Evolutionary conservation across 2,113 vertebrate species (phyloP).

Genomic region (Daubentonia madagascariensis): DNA sequence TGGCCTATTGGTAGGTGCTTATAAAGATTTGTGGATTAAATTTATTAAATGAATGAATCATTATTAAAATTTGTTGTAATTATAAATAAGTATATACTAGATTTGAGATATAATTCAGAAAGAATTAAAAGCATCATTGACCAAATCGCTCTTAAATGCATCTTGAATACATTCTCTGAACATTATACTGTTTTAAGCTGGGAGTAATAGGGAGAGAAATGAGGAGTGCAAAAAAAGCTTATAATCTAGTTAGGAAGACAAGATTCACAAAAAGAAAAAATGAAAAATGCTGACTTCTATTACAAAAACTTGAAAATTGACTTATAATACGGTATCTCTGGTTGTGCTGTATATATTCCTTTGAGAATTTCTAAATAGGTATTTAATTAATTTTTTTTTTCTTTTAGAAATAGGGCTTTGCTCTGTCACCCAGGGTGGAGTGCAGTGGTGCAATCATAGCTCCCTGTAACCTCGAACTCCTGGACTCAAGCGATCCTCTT

Average conservation of each 20-base stretch:
- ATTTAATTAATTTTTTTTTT: background rate
- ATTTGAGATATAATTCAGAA: background rate
- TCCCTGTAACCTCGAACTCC: too few relatives aligned
- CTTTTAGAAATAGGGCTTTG: too few relatives aligned
- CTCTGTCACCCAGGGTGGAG: too few relatives aligned
- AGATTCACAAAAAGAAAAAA: background rate
- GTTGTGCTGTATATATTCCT: background rate
- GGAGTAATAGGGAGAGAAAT: background rate
- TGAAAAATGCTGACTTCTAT: background rate
- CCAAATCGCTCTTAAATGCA: background rate
- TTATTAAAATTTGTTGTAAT: background rate
- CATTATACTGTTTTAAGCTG: background rate
- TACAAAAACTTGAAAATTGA: background rate
- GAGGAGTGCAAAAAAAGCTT: background rate
- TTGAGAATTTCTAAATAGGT: background rate
- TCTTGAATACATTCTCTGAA: background rate
- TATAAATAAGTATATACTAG: background rate
- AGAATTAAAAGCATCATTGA: background rate
- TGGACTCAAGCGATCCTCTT: too few relatives aligned
- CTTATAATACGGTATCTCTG: background rate
- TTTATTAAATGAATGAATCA: background rate
- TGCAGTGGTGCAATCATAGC: too few relatives aligned
- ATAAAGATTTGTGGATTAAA: background rate
- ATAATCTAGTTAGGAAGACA: background rate
- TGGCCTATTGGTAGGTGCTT: background rate